Base-by-base conservation (phyloP, 2,113 vertebrate genomes). In the Sinocyclocheilus rhinocerous region DNA sequence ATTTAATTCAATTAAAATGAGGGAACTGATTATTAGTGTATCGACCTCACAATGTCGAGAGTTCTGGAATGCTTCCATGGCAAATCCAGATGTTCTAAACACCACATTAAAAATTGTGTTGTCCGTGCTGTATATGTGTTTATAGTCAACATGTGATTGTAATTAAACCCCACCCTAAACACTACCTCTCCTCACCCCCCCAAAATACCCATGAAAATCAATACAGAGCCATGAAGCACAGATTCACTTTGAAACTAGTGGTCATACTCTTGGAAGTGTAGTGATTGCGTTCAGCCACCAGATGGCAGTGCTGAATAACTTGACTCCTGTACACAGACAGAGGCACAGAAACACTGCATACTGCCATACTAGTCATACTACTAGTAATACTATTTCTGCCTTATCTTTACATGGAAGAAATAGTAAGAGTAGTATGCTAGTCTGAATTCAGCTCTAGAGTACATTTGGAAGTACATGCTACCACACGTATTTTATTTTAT, bases 261-360 rank as follows among this genome's bases (percentile, higher is more conserved):
- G 26, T n/a, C 33, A 11, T 39, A 1, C 33, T 79, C 11, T 8
- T 39, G 33, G 22, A 85, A 55, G 39, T 52, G 80, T 79, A 85
- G 42, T 79, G 39, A 45, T 2, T 5, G 10, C 26, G 16, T 83
- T 85, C 2, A 52, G 52, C 84, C 87, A 88, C 87, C n/a, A 86
- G 87, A 81, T 88, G 84, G 84, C 72, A 79, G 15, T 55, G 55
- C 67, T 29, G 67, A 48, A 20, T 15, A 39, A 59, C 45, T 55
- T 24, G 15, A 76, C 26, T 59, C 50, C 7, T 22, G 45, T 48
- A 59, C n/a, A 33, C 10, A 48, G 45, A 48, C 22, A n/a, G 39
- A 36, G 12, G 29, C n/a, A 29, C n/a, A 86, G 6, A 24, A 45
- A 18, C 18, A 39, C 69, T 5, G 16, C 18, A 72, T 22, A 39